phyloP scores from a whole-genome alignment of 2,797 vertebrate genomes.

The Phyllotis vaccarum region DNA sequence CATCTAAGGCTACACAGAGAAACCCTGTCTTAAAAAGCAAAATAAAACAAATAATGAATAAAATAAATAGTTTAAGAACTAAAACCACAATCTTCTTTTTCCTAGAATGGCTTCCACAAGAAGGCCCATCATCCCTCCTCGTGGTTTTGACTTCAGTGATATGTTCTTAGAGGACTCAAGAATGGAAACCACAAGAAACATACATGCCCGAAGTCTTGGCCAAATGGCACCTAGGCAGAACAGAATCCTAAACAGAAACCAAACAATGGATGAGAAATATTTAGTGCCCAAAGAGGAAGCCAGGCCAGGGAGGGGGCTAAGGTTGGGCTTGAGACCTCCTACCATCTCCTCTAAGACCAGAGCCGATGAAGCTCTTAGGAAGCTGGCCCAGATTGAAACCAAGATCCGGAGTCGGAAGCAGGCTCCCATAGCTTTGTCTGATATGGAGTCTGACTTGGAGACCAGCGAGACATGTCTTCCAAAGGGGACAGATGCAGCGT shows the following conservation, averaged over 20 bases:
- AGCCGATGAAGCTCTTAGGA: constrained; percentile 80
- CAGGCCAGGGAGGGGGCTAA: fast-evolving
- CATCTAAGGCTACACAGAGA: not conserved
- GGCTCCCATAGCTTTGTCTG: not conserved
- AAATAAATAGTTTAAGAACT: not conserved
- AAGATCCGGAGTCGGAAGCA: constrained; percentile 84
- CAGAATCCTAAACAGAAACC: constrained; percentile 90
- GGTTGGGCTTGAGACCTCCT: fast-evolving
- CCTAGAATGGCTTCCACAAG: constrained; percentile 55
- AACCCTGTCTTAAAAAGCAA: not conserved
- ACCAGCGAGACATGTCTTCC: constrained; percentile 38
- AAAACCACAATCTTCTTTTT: not conserved
- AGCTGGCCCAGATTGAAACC: constrained; percentile 89
- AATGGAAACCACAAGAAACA: constrained; percentile 61
- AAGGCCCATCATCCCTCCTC: not conserved
- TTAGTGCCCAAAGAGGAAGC: fast-evolving
- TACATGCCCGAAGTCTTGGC: not conserved
- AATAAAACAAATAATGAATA: not conserved
- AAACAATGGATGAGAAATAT: not conserved
- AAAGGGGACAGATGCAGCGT: not conserved
- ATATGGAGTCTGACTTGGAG: not conserved
- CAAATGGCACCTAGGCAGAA: constrained; percentile 30
- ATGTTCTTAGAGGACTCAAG: constrained; percentile 75
- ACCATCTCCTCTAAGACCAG: constrained; percentile 35
- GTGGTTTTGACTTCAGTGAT: constrained; percentile 69